Base-by-base conservation (phyloP, 2,888 invertebrate species). In the Congeria kusceri region DNA sequence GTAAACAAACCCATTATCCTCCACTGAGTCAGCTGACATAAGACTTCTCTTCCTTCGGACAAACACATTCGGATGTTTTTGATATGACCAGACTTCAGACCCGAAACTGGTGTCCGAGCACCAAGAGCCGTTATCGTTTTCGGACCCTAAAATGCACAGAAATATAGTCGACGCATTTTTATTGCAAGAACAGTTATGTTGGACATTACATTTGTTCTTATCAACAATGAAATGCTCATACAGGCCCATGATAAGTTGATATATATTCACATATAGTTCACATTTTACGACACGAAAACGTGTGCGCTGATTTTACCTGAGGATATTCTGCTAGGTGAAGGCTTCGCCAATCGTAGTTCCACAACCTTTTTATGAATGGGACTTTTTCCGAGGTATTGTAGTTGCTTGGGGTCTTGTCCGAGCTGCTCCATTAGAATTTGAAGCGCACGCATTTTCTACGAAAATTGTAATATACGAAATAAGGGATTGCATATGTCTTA, bases 401-500 rank as follows among this genome's bases (percentile, higher is more conserved):
- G 62, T n/a, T 86, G 86, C 15, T 82, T 80, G 20, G 71, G 63
- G 18, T 72, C 71, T 73, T 92, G 92, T 1, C 92, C 91, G 18
- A 93, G 85, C 74, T 92, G 91, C 29, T 89, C 87, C 78, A 92
- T 85, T 23, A 93, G 79, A 47, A 88, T 87, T 59, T 90, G 90
- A 58, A 93, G 84, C 69, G 92, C 89, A 39, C 84, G 72, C 56
- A 89, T 87, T 84, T 92, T 92, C 93, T 93, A 84, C 4, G 84
- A 84, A 46, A 18, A 18, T 44, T 44, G 46, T 53, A 53, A 4
- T 9, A 53, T 53, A 23, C 25, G 20, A n/a, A 53, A n/a, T 5
- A n/a, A n/a, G n/a, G n/a, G n/a, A n/a, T n/a, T n/a, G n/a, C n/a
- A n/a, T n/a, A n/a, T n/a, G n/a, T n/a, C n/a, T n/a, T n/a, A n/a